A percentile compares a stretch with the other conserved stretches of the same genome.
These are phyloP conservation scores for Lepus europaeus DNA, from an alignment of 2,113 vertebrate species.

Conservation along the genomic window DNA sequence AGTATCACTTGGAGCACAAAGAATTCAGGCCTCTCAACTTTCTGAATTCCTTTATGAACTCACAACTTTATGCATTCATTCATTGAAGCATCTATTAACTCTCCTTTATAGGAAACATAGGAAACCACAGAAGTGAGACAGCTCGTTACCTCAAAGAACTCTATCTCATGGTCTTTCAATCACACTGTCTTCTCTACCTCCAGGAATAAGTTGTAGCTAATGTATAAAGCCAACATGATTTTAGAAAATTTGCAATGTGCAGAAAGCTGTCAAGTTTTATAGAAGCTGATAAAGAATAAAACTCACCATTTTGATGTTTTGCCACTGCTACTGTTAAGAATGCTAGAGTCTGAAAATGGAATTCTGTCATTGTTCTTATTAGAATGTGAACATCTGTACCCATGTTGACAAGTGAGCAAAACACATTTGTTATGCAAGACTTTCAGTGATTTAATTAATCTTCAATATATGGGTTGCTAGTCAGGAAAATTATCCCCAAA, in stretches of 20 bases:
- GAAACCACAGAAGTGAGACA: background rate
- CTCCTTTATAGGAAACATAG: background rate
- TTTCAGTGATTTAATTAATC: conserved; percentile 67
- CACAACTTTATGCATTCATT: background rate
- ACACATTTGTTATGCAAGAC: conserved; percentile 42
- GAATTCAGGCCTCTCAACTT: background rate
- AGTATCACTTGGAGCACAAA: background rate
- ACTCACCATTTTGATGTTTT: background rate
- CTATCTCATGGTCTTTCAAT: background rate
- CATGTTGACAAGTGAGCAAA: conserved; percentile 59
- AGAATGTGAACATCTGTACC: background rate
- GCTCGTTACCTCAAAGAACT: background rate
- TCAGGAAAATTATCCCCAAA: conserved; percentile 56
- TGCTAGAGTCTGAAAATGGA: conserved; percentile 41
- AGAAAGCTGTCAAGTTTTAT: conserved; percentile 14
- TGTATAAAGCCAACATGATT: background rate
- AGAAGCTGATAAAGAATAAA: conserved; percentile 54
- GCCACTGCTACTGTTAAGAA: conserved; percentile 20
- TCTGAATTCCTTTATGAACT: background rate
- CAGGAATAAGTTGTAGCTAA: background rate
- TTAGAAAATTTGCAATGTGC: background rate
- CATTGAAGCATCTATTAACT: background rate
- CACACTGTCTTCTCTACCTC: background rate
- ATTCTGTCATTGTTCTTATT: conserved; percentile 54
- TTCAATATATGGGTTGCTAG: conserved; percentile 55